Evolutionary conservation across 2,888 invertebrate species (phyloP), one percentile per base, ranked within the genome.

Genomic region (Sesia apiformis): DNA sequence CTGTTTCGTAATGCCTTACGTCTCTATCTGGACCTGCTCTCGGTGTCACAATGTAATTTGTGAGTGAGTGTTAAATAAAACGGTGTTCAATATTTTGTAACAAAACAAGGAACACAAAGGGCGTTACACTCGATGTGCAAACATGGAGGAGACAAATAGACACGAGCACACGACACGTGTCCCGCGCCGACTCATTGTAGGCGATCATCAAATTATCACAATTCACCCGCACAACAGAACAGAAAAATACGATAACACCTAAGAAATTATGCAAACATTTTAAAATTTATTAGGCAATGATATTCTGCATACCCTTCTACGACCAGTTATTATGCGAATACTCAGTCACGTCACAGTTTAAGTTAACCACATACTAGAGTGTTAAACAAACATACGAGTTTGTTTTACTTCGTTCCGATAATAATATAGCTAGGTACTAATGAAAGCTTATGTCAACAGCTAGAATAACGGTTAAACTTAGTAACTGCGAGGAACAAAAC

Each of bases 61-160:
- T 79, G 78, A 71, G 79, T 75, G 74, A 66, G 85, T 87, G 88
- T 84, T 89, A 88, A 89, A 87, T 84, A 85, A 86, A 88, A 87
- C 88, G 82, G 87, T 84, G 84, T 84, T 84, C 85, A 86, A 88
- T 88, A 87, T 89, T 87, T 88, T 87, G 87, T 88, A 84, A 88
- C 87, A 87, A 85, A 86, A 87, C 86, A 86, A 82, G 85, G 81
- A 81, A 87, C 73, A 86, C 83, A 85, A 86, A 89, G 88, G 82
- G 84, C 87, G 76, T 86, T 88, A 86, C 87, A 81, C 88, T 84
- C 86, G 67, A 61, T 70, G 73, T 62, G 81, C 76, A 84, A 85
- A 87, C 81, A 88, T 59, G 6, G 42, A 65, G n/a, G 42, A 66
- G 67, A 64, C 66, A 66, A 68, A 76, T 72, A 60, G 60, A 59